Conservation (phyloP, 2,797 vertebrate genomes). For the Enteromius trimaculatus region DNA sequence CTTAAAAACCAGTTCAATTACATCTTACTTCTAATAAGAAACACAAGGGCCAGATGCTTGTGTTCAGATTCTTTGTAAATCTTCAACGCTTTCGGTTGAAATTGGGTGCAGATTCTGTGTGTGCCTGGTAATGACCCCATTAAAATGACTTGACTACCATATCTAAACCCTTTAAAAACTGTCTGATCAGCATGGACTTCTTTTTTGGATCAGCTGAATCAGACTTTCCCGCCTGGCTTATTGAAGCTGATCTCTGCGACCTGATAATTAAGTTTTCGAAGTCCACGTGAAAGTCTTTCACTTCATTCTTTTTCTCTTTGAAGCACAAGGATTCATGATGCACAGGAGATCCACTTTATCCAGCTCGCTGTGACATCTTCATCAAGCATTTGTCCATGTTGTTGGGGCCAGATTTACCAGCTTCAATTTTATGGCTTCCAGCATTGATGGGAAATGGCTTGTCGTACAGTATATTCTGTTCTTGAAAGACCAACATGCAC, state of each 20-base stretch:
- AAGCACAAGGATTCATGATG: constrained; percentile 49
- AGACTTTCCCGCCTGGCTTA: constrained; percentile 42
- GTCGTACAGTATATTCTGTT: constrained; percentile 49
- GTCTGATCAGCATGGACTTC: constrained; percentile 48
- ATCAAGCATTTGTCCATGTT: constrained; percentile 82
- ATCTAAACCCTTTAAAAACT: constrained; percentile 52
- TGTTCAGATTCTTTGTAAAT: background rate
- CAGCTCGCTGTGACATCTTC: constrained; percentile 79
- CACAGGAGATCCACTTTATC: constrained; percentile 73
- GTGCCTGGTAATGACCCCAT: background rate
- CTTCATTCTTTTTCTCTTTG: constrained; percentile 14
- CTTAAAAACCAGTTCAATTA: background rate
- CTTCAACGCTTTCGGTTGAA: background rate
- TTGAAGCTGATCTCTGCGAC: constrained; percentile 27
- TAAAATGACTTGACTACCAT: constrained; percentile 37
- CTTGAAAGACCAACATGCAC: constrained; percentile 51
- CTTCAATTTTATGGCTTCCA: constrained; percentile 69
- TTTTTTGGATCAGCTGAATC: constrained; percentile 56
- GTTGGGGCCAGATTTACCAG: constrained; percentile 75
- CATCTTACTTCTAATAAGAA: background rate
- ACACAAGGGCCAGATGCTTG: background rate
- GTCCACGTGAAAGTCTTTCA: background rate
- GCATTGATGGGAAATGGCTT: constrained; percentile 61
- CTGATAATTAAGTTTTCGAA: constrained; percentile 48
- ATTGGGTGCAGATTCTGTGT: constrained; percentile 15